Evolutionary conservation across 2,797 vertebrate species (phyloP), one percentile per base, ranked within the genome.

Genomic region (Thunnus albacares): DNA sequence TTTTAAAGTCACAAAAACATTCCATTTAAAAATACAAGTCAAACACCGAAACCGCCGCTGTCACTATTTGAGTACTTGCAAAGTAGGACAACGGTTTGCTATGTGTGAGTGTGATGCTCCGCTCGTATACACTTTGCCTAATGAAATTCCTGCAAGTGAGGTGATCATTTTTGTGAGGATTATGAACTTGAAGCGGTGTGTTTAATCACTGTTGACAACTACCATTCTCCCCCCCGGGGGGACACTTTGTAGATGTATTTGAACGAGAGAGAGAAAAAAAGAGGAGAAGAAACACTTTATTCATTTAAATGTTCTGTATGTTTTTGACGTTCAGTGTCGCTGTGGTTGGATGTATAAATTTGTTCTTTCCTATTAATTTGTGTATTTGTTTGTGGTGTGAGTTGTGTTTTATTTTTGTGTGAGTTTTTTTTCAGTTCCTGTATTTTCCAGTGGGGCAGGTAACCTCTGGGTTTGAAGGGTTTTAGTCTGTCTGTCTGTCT

Each of bases 111-210:
- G 60, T 28, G n/a, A 55, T 52, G 59, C 55, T 79, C 10, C 47
- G 35, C 49, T 80, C 59, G 57, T 41, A 20, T 28, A 55, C 77
- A 80, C 83, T 87, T 82, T 41, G 73, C 33, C 24, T 73, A 63
- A 87, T 87, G 64, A 86, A 79, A 83, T 79, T 84, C 84, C 77
- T 82, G 24, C 43, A 22, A 15, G 24, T 51, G 28, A 69, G 47
- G 71, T 59, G 62, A 77, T 76, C 15, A 33, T 63, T 69, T 74
- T 79, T 59, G 7, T 0, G 20, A 65, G 78, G 60, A 88, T 89
- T 87, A 83, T 72, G 58, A 76, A 67, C 58, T 68, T 6, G 4
- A 2, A 62, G 66, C 6, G 0, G 15, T 75, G 47, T 70, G 58
- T 88, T 18, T 77, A 70, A 63, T 87, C 82, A 38, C 67, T 35